Conservation (phyloP, 53 echinoderm and acorn worm genomes). For the Paracentrotus lividus region DNA sequence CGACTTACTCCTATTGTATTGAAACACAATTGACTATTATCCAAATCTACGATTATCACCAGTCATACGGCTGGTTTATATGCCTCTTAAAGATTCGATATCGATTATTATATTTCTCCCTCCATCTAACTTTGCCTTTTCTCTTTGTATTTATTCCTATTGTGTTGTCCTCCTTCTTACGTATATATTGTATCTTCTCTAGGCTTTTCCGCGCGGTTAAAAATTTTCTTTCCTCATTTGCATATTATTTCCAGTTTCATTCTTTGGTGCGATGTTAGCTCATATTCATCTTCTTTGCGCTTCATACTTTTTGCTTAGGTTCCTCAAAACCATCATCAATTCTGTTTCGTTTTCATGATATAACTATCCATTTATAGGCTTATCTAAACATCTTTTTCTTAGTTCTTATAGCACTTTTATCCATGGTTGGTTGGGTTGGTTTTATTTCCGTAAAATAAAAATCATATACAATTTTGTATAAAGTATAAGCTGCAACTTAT, state of each 20-base stretch:
- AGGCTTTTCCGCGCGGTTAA: neutral
- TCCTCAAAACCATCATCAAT: too few relatives aligned
- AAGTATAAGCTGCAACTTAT: too few relatives aligned
- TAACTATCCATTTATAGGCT: too few relatives aligned
- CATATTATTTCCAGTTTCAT: too few relatives aligned
- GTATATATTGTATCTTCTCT: neutral
- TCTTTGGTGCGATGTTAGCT: too few relatives aligned
- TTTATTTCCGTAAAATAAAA: too few relatives aligned
- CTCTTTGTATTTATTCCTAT: too few relatives aligned
- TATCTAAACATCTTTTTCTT: too few relatives aligned
- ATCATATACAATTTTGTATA: too few relatives aligned
- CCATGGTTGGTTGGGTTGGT: too few relatives aligned
- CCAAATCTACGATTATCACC: neutral
- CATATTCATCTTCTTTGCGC: neutral
- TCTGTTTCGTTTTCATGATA: too few relatives aligned
- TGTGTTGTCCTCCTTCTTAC: neutral
- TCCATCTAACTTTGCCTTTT: neutral
- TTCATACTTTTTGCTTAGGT: neutral
- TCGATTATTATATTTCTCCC: neutral
- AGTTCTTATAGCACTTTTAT: too few relatives aligned
- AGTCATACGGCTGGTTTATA: constrained; percentile 1
- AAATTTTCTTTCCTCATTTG: neutral
- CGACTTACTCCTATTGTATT: neutral
- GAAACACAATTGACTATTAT: constrained; percentile 27
- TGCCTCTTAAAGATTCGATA: neutral